Conservation (phyloP, 2,113 vertebrate genomes). For the Hyperoodon ampullatus region DNA sequence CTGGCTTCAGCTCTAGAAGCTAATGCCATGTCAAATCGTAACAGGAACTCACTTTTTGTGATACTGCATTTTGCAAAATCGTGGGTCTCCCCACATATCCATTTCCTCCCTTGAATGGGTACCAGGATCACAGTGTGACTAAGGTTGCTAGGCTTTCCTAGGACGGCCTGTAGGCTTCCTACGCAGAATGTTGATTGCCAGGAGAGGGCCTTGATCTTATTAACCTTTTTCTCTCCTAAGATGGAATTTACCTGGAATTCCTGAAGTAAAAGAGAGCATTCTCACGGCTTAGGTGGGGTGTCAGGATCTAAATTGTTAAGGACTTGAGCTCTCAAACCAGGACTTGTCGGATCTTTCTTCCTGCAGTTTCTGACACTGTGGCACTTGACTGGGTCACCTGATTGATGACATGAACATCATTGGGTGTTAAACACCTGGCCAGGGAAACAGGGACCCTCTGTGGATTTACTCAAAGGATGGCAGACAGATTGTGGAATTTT, state of each 20-base stretch:
- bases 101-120: not conserved
- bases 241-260: not conserved
- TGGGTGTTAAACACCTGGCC: constrained; percentile 84
- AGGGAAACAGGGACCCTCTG: constrained; percentile 67
- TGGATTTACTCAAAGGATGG: constrained; percentile 75
- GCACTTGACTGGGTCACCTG: constrained; percentile 64
- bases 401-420: constrained; percentile 77
- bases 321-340: not conserved
- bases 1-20: constrained; percentile 10
- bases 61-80: not conserved
- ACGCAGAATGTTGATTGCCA: not conserved
- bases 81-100: not conserved
- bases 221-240: not conserved
- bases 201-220: not conserved
- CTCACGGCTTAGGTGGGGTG: not conserved
- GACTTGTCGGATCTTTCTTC: constrained; percentile 41
- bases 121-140: not conserved
- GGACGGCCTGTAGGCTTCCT: not conserved
- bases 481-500: constrained; percentile 80
- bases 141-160: not conserved
- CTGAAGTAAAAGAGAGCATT: not conserved
- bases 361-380: constrained; percentile 50
- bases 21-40: not conserved
- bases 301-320: constrained; percentile 21
- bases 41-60: not conserved